A percentile compares a stretch with the other conserved stretches of the same genome.
Evolutionary conservation across 2,797 vertebrate species (phyloP).

Genomic region (Pipistrellus pipistrellus): DNA sequence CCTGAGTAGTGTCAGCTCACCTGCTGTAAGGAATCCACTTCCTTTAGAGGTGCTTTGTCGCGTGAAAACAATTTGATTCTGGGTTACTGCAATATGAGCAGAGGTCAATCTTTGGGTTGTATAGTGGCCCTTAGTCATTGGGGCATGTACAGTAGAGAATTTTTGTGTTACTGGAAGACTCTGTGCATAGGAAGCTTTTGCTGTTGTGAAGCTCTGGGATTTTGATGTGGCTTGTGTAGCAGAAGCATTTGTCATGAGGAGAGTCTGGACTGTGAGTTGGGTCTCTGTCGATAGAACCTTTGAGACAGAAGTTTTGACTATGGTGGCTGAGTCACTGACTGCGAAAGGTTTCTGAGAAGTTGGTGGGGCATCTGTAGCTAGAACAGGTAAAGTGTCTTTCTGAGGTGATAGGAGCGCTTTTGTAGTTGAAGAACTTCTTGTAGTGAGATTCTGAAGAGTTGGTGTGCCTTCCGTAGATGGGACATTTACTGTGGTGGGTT

Average conservation of each 20-base stretch:
- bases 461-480: not conserved
- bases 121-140: not conserved
- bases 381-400: not conserved
- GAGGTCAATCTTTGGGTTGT: conserved; percentile 66
- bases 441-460: not conserved
- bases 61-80: not conserved
- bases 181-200: conserved; percentile 48
- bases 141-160: not conserved
- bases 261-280: not conserved
- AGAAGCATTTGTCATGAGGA: not conserved
- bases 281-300: not conserved
- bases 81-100: conserved; percentile 70
- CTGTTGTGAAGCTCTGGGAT: conserved; percentile 41
- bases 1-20: conserved; percentile 53
- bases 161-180: conserved; percentile 36
- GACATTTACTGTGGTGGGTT: not conserved
- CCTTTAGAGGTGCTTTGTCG: not conserved
- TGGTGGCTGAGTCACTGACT: not conserved
- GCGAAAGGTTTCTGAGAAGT: not conserved
- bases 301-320: not conserved
- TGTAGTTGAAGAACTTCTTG: not conserved
- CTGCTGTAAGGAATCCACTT: not conserved
- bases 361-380: not conserved
- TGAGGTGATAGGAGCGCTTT: no score
- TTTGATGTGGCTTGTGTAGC: not conserved